phyloP scores from a whole-genome alignment of 1,140 invertebrate species.

The Mesaphorura yosii region DNA sequence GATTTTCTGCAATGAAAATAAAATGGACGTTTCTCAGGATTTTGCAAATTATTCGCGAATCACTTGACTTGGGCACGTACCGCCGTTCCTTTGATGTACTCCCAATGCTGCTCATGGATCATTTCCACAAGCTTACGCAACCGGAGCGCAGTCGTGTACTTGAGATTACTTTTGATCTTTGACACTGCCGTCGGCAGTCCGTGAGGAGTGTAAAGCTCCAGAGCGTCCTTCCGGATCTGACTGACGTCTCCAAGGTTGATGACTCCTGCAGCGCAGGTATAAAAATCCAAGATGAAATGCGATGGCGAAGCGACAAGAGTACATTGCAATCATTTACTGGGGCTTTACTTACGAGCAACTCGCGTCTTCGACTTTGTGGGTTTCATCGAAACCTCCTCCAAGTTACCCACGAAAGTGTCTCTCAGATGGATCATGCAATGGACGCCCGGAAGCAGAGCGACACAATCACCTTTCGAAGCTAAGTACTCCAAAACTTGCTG shows the following conservation, averaged over 20 bases:
- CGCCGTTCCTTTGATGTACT: conserved; percentile 6
- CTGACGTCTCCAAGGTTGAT: background rate
- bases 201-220: conserved; percentile 9
- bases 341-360: background rate
- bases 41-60: background rate
- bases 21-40: background rate
- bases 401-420: conserved; percentile 19
- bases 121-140: conserved; percentile 14
- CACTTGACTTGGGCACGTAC: background rate
- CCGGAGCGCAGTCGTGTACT: conserved; percentile 8
- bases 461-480: conserved; percentile 15
- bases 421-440: conserved; percentile 19
- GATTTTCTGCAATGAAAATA: background rate
- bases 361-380: background rate
- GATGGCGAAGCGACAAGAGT: background rate
- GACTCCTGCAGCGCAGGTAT: background rate
- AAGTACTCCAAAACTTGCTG: conserved; percentile 19
- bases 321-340: background rate
- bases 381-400: conserved; percentile 7
- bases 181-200: conserved; percentile 12
- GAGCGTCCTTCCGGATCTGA: background rate
- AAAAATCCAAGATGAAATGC: background rate
- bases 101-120: conserved; percentile 17
- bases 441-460: conserved; percentile 15
- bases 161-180: conserved; percentile 8